Conservation (phyloP, 2,888 invertebrate species). For the Dorcus parallelipipedus region DNA sequence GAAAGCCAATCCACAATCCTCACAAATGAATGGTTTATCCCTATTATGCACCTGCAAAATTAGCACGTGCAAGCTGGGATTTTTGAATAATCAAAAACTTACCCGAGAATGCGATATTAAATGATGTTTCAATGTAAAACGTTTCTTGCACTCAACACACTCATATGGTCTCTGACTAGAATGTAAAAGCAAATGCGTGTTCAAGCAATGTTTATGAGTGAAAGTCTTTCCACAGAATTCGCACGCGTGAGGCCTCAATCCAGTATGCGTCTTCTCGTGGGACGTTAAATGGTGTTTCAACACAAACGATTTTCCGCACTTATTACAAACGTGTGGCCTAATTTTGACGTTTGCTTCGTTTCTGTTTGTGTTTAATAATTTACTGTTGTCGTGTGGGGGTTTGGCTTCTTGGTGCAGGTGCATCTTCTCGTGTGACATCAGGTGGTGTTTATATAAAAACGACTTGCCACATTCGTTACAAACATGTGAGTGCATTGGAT, state of each 20-base stretch:
- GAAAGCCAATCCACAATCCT: conserved; percentile 78
- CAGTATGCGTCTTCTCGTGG: conserved; percentile 78
- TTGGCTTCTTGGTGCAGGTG: conserved; percentile 71
- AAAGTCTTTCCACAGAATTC: conserved; percentile 78
- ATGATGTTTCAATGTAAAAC: conserved; percentile 82
- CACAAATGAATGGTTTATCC: conserved; percentile 77
- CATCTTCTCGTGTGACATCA: conserved; percentile 78
- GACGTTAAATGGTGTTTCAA: conserved; percentile 82
- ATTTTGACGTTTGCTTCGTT: conserved; percentile 9
- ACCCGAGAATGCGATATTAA: conserved; percentile 76
- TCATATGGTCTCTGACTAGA: conserved; percentile 79
- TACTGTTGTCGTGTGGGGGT: conserved; percentile 4
- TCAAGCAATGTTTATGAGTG: conserved; percentile 78
- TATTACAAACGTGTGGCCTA: conserved; percentile 75
- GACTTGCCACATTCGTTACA: conserved; percentile 82
- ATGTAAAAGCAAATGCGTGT: conserved; percentile 77
- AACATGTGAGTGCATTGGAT: conserved; percentile 75
- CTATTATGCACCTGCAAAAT: conserved; percentile 64
- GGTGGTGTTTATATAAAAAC: conserved; percentile 80
- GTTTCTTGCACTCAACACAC: conserved; percentile 82
- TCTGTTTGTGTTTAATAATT: conserved; percentile 5
- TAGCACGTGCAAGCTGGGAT: neutral
- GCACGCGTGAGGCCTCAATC: conserved; percentile 75
- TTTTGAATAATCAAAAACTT: conserved; percentile 28
- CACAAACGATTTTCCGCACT: conserved; percentile 80